phyloP scores from a whole-genome alignment of 1,140 invertebrate genomes.

The Trachymyrmex septentrionalis region DNA sequence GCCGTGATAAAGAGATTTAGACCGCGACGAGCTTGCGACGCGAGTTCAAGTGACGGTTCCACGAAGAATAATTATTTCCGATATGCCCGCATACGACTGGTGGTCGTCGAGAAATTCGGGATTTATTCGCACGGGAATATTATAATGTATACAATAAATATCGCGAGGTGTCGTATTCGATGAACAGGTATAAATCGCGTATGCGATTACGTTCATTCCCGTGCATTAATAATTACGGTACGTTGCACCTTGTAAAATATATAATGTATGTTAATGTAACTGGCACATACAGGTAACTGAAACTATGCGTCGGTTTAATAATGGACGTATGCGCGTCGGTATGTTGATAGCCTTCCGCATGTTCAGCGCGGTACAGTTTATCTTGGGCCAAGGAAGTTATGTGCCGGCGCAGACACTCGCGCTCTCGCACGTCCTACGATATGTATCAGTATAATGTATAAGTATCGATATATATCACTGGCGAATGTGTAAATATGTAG shows the following conservation, averaged over 20 bases:
- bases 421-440: constrained; percentile 35
- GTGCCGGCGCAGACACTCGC: constrained; percentile 11
- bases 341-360: constrained; percentile 38
- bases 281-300: constrained; percentile 24
- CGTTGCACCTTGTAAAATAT: constrained; percentile 26
- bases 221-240: constrained; percentile 42
- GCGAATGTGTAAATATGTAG: constrained; percentile 34
- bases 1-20: constrained; percentile 28
- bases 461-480: constrained; percentile 44
- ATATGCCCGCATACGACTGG: background rate
- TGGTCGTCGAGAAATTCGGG: constrained; percentile 15
- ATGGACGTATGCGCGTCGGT: constrained; percentile 27
- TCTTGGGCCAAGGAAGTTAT: constrained; percentile 51
- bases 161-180: constrained; percentile 27
- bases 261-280: constrained; percentile 38
- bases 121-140: constrained; percentile 36
- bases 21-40: background rate
- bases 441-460: constrained; percentile 45
- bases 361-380: constrained; percentile 22
- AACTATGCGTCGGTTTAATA: constrained; percentile 50
- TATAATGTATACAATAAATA: constrained; percentile 50
- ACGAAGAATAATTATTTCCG: constrained; percentile 31
- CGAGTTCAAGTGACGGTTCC: too few species aligned
- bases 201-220: background rate
- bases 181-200: constrained; percentile 18